Evolutionary conservation across 2,113 vertebrate species (phyloP).

Genomic region (Ochotona curzoniae): DNA sequence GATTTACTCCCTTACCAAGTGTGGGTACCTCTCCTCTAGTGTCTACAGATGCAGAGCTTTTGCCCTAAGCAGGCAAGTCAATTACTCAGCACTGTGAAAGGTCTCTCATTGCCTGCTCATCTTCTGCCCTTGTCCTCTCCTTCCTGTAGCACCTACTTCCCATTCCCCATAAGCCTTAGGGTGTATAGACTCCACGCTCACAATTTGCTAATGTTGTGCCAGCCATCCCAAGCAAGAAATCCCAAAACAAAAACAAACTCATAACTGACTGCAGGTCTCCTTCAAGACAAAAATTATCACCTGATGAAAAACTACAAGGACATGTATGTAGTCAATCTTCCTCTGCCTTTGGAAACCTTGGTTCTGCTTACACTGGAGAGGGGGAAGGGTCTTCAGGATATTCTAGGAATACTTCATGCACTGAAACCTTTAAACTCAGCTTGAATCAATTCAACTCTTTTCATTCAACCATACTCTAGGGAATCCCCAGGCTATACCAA

Average conservation of each 20-base stretch:
- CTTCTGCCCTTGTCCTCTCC: neutral
- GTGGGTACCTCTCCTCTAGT: neutral
- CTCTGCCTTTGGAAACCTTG: neutral
- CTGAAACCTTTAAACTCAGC: neutral
- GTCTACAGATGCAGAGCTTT: neutral
- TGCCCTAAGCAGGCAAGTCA: neutral
- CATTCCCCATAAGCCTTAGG: neutral
- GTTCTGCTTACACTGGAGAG: too few species aligned
- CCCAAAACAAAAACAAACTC: neutral
- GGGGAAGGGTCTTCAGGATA: neutral
- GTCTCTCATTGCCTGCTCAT: neutral
- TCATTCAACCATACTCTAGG: neutral
- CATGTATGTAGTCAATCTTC: neutral
- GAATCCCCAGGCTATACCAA: neutral
- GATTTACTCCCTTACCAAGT: neutral
- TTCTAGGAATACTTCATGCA: neutral
- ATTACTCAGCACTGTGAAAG: neutral
- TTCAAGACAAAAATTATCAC: neutral
- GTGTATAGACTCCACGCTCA: neutral
- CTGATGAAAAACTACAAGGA: neutral
- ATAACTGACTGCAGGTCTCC: neutral
- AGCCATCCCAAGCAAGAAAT: neutral
- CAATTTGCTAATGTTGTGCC: neutral
- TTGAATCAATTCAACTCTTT: neutral
- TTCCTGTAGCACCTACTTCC: neutral